Evolutionary conservation across 1,140 invertebrate species (phyloP), one percentile per base, ranked within the genome.

Genomic region (Pogonomyrmex barbatus): DNA sequence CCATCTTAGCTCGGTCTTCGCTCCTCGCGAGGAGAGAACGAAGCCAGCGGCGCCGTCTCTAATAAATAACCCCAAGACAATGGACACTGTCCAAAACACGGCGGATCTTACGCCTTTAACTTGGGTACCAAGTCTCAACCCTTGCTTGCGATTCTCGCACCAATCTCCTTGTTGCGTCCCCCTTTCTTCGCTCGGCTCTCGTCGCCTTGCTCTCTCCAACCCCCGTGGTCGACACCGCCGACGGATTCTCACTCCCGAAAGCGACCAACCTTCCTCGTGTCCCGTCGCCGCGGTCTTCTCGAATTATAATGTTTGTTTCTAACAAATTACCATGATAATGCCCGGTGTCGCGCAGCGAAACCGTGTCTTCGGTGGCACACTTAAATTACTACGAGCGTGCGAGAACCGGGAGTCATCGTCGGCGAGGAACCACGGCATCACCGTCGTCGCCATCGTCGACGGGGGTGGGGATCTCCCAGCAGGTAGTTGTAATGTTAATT

Each of bases 241-340:
- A 84, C 81, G 52, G 68, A 67, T 54, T 73, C 76, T 47, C 67
- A 76, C 83, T 60, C 83, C 75, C 50, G 60, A 63, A 45, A 47
- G 50, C 45, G 24, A 10, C 42, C 77, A 30, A 17, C 76, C 45
- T n/a, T 65, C 71, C 77, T 33, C 68, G 42, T 36, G 47, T 33
- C 58, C 81, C 60, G 33, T 75, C 68, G 36, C 56, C 60, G 86
- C 87, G 79, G 78, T 42, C 79, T 36, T 73, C 47, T 88, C 91
- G 92, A 94, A 94, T 95, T 95, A 95, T 95, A 94, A 95, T 94
- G 94, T 95, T 95, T 95, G 94, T 95, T 95, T 94, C 94, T 94
- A 95, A 95, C 94, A 95, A 95, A 95, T 95, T 95, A 95, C 94
- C 94, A 95, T 95, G 94, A 95, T 95, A 95, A 95, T 95, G 91